phyloP scores from a whole-genome alignment of 30 jellyfish, hydroid and myxozoan species.

The Hydractinia symbiolongicarpus region DNA sequence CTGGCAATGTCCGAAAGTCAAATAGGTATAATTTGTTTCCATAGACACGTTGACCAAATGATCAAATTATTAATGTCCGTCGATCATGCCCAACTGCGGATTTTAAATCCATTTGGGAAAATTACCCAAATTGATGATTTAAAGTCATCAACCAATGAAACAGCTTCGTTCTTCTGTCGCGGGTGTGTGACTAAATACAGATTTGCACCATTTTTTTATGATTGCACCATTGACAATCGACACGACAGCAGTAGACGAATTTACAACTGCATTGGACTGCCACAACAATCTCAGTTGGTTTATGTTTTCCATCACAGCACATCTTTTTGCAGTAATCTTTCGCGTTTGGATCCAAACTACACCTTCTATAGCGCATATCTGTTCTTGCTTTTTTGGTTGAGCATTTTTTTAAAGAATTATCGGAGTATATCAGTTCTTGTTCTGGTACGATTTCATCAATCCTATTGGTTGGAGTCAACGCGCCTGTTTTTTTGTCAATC shows the following conservation, averaged over 20 bases:
- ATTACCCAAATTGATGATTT: too few relatives aligned
- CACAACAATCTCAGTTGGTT: neutral
- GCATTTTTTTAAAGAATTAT: neutral
- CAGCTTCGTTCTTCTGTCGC: neutral
- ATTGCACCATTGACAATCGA: constrained; percentile 3
- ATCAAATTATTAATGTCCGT: too few relatives aligned
- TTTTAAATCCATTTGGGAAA: too few relatives aligned
- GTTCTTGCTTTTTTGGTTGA: neutral
- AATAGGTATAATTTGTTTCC: too few relatives aligned
- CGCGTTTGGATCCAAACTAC: constrained; percentile 12
- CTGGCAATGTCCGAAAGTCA: too few relatives aligned
- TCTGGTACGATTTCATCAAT: neutral
- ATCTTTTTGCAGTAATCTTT: neutral
- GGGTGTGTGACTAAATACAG: neutral
- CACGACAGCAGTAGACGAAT: neutral
- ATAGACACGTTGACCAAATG: too few relatives aligned
- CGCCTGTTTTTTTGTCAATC: neutral
- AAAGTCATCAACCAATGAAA: too few relatives aligned
- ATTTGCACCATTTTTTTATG: neutral
- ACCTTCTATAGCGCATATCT: neutral
- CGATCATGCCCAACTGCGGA: too few relatives aligned
- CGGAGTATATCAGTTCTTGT: constrained; percentile 5
- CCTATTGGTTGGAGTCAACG: neutral
- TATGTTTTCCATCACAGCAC: constrained; percentile 1
- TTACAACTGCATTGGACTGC: neutral